Evolutionary conservation across 2,888 invertebrate species (phyloP), one percentile per base, ranked within the genome.

Genomic region (Lagria hirta): DNA sequence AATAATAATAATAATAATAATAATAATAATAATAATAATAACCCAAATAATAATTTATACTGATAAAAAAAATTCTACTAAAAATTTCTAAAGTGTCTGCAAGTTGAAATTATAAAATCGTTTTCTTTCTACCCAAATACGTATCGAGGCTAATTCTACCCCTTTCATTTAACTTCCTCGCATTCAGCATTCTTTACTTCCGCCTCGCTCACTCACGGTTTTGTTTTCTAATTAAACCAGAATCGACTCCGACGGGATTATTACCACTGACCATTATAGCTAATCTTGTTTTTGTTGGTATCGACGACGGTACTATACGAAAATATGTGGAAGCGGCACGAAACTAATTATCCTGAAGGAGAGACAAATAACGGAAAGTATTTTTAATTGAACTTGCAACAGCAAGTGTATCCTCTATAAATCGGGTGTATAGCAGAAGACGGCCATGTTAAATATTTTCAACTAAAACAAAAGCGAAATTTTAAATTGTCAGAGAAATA

Each of bases 41-140:
- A n/a, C n/a, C n/a, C n/a, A n/a, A n/a, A n/a, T n/a, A n/a, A n/a
- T n/a, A n/a, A n/a, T n/a, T n/a, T n/a, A n/a, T n/a, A n/a, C n/a
- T n/a, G n/a, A n/a, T n/a, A n/a, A n/a, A n/a, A n/a, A n/a, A n/a
- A n/a, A n/a, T n/a, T n/a, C n/a, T n/a, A n/a, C n/a, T n/a, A n/a
- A n/a, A n/a, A n/a, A 52, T 51, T 49, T 44, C 37, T 42, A 48
- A 52, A 56, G 48, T 54, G 51, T 49, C 46, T 29, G 34, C 23
- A 46, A 52, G 49, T 52, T 52, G 42, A 56, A 56, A n/a, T n/a
- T 54, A 54, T 56, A 56, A 56, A 54, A 54, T 56, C 51, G 49
- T 50, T 49, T 51, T 49, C 45, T 48, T 49, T 48, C 43, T 46
- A 36, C 36, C 43, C 46, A 55, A 55, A 51, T 49, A 55, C 53